These are phyloP conservation scores for Brienomyrus brachyistius DNA, from an alignment of 2,113 vertebrate genomes.

Conservation along the genomic window DNA sequence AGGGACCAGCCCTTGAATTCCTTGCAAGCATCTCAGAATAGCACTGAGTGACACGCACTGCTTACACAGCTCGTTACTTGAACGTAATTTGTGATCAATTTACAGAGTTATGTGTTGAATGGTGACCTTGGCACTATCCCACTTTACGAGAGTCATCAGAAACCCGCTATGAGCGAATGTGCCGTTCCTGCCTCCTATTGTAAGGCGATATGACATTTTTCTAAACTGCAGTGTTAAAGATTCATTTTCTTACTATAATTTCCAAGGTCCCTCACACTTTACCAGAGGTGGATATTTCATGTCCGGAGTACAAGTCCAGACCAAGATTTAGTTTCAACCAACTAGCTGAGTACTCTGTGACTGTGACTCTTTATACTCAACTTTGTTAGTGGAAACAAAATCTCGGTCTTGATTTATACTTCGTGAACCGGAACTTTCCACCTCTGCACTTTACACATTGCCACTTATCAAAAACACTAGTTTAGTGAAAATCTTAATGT, in stretches of 20 bases:
- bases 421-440: no score
- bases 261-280: not conserved
- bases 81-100: not conserved
- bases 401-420: no score
- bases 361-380: no score
- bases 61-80: not conserved
- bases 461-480: not conserved
- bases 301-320: no score
- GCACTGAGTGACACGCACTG: not conserved
- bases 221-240: not conserved
- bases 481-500: not conserved
- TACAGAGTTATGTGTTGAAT: not conserved
- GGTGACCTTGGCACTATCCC: not conserved
- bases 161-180: not conserved
- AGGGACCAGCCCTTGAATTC: not conserved
- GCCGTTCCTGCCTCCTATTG: not conserved
- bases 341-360: no score
- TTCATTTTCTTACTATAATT: not conserved
- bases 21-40: not conserved
- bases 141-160: not conserved
- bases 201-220: not conserved
- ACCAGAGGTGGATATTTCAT: no score
- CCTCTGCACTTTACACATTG: not conserved
- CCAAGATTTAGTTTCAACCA: no score
- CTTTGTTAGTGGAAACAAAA: no score